These are phyloP conservation scores for Spizaetus ornatus DNA, from an alignment of 2,113 vertebrate species.

Conservation along the genomic window DNA sequence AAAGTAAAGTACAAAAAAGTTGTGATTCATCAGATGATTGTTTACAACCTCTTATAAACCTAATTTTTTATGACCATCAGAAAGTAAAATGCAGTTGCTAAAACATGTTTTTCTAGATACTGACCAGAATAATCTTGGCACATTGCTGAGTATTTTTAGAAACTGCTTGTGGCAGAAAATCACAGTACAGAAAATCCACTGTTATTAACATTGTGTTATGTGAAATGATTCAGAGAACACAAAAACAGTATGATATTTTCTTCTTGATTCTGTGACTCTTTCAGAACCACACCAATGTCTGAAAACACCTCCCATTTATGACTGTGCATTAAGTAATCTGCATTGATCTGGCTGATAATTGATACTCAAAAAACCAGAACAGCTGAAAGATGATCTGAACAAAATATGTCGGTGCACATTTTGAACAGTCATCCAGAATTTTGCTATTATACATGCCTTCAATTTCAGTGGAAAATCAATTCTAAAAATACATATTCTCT, in stretches of 20 bases:
- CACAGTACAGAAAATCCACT: neutral
- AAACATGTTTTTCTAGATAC: neutral
- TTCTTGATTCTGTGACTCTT: constrained; percentile 28
- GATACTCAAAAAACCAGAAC: neutral
- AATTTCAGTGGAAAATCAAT: constrained; percentile 35
- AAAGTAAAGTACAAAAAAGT: neutral
- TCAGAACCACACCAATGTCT: neutral
- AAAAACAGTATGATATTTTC: neutral
- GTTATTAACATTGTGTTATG: neutral
- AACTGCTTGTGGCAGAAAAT: neutral
- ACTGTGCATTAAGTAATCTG: neutral
- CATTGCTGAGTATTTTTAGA: neutral
- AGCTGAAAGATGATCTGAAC: neutral
- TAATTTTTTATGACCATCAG: neutral
- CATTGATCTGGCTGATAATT: constrained; percentile 19
- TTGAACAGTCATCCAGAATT: constrained; percentile 37
- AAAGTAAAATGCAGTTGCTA: neutral
- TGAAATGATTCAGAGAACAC: constrained; percentile 25
- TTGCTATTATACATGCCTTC: neutral
- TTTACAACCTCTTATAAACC: neutral
- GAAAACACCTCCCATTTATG: neutral
- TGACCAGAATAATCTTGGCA: neutral
- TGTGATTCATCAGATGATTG: neutral
- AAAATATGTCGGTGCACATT: constrained; percentile 58
- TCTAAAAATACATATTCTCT: constrained; percentile 67